These are phyloP conservation scores for Hydroisotoma schaefferi DNA, from an alignment of 2,888 invertebrate genomes.

Conservation along the genomic window DNA sequence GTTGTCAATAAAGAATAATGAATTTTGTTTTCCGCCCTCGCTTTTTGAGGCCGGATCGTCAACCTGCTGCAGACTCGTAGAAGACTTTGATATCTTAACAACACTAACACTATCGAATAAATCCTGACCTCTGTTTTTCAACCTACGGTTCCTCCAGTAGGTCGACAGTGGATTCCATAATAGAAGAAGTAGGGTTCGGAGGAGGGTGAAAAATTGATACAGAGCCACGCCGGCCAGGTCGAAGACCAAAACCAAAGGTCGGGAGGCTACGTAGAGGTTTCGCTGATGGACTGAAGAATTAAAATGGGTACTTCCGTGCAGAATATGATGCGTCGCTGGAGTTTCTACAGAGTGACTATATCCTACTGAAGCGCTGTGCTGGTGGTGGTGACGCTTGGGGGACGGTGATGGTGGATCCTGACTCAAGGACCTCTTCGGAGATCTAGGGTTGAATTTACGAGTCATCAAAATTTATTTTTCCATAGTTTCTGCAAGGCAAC, in stretches of 20 bases:
- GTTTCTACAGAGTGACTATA: neutral
- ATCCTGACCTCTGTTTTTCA: constrained; percentile 39
- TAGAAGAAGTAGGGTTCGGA: constrained; percentile 44
- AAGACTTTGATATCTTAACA: constrained; percentile 21
- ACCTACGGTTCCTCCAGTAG: constrained; percentile 45
- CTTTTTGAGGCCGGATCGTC: neutral
- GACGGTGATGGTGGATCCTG: constrained; percentile 27
- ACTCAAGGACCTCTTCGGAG: constrained; percentile 44
- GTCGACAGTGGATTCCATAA: constrained; percentile 44
- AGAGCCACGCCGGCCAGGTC: constrained; percentile 46
- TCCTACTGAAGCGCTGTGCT: constrained; percentile 4
- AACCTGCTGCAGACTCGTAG: neutral
- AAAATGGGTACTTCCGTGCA: neutral
- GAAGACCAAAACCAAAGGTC: constrained; percentile 43
- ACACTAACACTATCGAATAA: neutral
- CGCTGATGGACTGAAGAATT: constrained; percentile 44
- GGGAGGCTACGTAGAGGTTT: constrained; percentile 45
- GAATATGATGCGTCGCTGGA: constrained; percentile 15
- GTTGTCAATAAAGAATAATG: constrained; percentile 36
- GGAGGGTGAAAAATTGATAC: constrained; percentile 41
- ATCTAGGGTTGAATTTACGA: constrained; percentile 48
- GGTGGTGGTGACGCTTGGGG: constrained; percentile 19
- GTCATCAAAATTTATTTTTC: constrained; percentile 36
- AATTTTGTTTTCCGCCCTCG: constrained; percentile 5
- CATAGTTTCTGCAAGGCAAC: too few relatives aligned